Evolutionary conservation across 2,113 vertebrate genomes (phyloP).

Genomic region (Colius striatus): DNA sequence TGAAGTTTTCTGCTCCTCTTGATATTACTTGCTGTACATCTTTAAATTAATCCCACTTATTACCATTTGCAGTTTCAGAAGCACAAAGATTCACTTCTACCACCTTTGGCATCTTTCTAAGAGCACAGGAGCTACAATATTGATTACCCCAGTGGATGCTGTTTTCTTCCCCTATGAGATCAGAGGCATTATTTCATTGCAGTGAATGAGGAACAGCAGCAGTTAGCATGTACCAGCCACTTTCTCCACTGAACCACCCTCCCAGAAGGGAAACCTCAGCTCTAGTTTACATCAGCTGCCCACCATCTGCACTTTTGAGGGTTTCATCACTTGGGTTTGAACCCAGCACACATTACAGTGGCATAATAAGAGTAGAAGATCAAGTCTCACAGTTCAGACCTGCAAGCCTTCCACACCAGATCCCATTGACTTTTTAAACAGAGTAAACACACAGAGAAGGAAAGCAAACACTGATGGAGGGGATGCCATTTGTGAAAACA

Average conservation of each 20-base stretch:
- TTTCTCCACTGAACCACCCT: background rate
- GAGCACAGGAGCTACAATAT: background rate
- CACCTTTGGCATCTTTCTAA: background rate
- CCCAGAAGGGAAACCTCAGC: background rate
- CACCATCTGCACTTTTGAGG: background rate
- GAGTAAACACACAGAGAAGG: background rate
- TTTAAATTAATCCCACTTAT: constrained; percentile 23
- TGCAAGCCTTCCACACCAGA: background rate
- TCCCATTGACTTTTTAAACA: background rate
- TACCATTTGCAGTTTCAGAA: background rate
- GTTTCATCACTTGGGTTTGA: background rate
- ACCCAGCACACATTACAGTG: background rate
- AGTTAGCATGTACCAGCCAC: background rate
- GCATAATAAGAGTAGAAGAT: background rate
- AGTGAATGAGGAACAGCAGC: background rate
- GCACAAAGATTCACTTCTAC: background rate
- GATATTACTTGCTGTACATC: background rate
- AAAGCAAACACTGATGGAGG: background rate
- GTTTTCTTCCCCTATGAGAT: background rate
- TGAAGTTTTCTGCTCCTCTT: constrained; percentile 28
- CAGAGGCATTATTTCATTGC: background rate
- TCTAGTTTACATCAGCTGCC: background rate
- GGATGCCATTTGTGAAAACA: background rate
- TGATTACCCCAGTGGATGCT: background rate
- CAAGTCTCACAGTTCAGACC: background rate